A percentile compares a stretch with the other conserved stretches of the same genome.
These are phyloP conservation scores for Platysternon megacephalum DNA, from an alignment of 2,113 vertebrate genomes.

Conservation along the genomic window DNA sequence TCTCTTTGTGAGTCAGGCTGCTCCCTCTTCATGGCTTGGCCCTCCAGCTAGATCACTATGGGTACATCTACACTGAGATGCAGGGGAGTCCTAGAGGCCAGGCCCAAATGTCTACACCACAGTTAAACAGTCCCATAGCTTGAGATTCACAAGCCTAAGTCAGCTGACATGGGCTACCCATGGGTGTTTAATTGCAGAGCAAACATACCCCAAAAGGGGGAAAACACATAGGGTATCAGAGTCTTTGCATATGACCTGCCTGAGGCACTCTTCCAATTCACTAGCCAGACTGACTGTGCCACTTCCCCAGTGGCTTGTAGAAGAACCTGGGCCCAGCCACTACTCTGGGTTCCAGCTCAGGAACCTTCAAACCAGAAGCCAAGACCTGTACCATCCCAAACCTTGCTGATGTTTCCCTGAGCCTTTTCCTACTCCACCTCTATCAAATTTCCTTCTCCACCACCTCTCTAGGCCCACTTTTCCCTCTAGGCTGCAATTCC, in stretches of 20 bases:
- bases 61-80: not conserved
- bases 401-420: not conserved
- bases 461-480: not conserved
- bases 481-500: no score
- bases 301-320: not conserved
- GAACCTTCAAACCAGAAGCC: not conserved
- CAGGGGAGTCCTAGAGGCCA: not conserved
- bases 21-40: not conserved
- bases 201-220: not conserved
- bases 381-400: not conserved
- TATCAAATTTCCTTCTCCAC: not conserved
- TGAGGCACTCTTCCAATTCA: not conserved
- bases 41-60: not conserved
- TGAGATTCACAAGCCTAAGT: not conserved
- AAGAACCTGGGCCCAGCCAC: not conserved
- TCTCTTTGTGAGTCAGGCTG: no score
- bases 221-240: not conserved
- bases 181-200: not conserved
- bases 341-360: not conserved
- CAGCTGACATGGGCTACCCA: not conserved
- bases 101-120: not conserved
- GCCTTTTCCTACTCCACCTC: not conserved
- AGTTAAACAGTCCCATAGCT: not conserved
- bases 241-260: not conserved
- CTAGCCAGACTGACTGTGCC: not conserved